Evolutionary conservation across 2,888 invertebrate species (phyloP).

Genomic region (Ypsolopha sequella): DNA sequence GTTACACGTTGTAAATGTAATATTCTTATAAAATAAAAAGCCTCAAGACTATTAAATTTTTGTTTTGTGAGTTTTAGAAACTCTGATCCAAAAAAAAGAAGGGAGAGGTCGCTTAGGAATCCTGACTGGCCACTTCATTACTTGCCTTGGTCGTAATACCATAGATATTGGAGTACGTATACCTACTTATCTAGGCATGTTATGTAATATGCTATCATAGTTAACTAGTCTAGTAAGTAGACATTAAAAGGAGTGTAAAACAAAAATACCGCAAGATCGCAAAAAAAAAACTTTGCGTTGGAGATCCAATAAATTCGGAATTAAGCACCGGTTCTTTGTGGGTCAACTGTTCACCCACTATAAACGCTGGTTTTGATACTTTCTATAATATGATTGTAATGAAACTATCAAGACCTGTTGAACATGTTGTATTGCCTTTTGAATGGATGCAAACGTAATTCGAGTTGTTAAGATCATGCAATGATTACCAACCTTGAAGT

Average conservation of each 20-base stretch:
- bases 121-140: background rate
- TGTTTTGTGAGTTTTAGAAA: too few relatives aligned
- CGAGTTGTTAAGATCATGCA: conserved; percentile 12
- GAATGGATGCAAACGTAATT: conserved; percentile 11
- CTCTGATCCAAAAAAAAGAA: too few relatives aligned
- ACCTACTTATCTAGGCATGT: background rate
- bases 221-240: too few relatives aligned
- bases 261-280: background rate
- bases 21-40: too few relatives aligned
- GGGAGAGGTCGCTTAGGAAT: background rate
- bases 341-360: background rate
- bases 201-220: too few relatives aligned
- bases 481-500: conserved; percentile 32
- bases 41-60: too few relatives aligned
- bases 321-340: conserved; percentile 4
- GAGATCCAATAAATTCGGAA: background rate
- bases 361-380: background rate
- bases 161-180: background rate
- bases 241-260: too few relatives aligned
- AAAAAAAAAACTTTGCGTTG: background rate
- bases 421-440: background rate
- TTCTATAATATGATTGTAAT: conserved; percentile 4
- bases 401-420: background rate
- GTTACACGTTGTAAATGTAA: too few relatives aligned
- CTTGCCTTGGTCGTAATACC: too few relatives aligned